Evolutionary conservation across 2,888 invertebrate species (phyloP), one percentile per base, ranked within the genome.

Genomic region (Ennomos erosarius): DNA sequence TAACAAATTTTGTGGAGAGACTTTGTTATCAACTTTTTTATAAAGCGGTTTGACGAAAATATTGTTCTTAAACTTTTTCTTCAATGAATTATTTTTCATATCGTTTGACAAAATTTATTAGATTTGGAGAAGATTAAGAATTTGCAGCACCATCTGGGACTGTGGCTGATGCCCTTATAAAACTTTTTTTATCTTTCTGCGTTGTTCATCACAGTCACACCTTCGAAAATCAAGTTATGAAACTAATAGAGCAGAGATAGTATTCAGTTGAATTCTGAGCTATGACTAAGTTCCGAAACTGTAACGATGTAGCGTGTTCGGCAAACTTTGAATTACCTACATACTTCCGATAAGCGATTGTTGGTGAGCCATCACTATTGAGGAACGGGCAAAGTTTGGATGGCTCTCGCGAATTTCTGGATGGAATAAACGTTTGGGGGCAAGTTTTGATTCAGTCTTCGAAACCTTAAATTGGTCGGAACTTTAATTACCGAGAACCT

Each of bases 41-140:
- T 90, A 91, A 43, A 91, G 77, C 8, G 91, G 91, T 79, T 80
- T 84, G 0, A 91, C 91, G 39, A 86, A 81, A 60, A 78, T 65
- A 44, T 84, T 83, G 10, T 72, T 79, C 67, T 78, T 81, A 37
- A 90, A 90, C 71, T 84, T 87, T 46, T 81, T 75, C 47, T 75
- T 75, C 0, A 74, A 53, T 8, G 61, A 56, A 52, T 69, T 67
- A 49, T 65, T 70, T 66, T 74, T 79, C 81, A 81, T 81, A 59
- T 52, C 34, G 48, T 12, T 37, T 40, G 8, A 6, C 6, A 26
- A 6, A 26, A 6, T 26, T 4, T 26, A 26, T 26, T 26, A 26
- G 5, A 3, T 26, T 26, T 26, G 26, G 26, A 26, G 16, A 16
- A 1, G 3, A 16, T 16, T 26, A 6, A 26, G 5, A 26, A 4